Base-by-base conservation (phyloP, 2,113 vertebrate genomes). In the Cheilinus undulatus region DNA sequence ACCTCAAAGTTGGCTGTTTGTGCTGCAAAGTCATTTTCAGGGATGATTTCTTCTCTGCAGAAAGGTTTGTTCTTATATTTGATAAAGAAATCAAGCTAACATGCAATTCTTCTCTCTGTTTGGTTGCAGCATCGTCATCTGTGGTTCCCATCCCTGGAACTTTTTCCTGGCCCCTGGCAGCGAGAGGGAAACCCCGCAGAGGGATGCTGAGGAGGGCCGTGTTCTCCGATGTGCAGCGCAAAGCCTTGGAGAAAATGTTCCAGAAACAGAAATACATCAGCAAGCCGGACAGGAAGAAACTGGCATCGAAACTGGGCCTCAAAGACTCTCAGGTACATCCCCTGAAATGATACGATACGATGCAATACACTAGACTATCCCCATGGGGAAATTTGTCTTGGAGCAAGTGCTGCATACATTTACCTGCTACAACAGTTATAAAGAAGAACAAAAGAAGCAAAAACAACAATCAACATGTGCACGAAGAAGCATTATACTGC, bases 221-320 rank as follows among this genome's bases (percentile, higher is more conserved):
- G 63, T 99, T 99, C 92, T 99, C 98, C 0, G 98, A 99, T 0
- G 95, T 99, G 15, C 98, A 99, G 89, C 95, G 98, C 69, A 99
- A 99, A 82, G 97, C 97, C 0, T 86, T 99, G 79, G 98, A 99
- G 93, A 99, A 97, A 86, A 99, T 98, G 96, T 99, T 99, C 91
- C 98, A 99, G 92, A 99, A 98, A 70, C 98, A 99, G 90, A 99
- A 99, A 82, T 99, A 99, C 89, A 99, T 99, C 94, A 99, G 97
- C 93, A 99, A 99, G 69, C 98, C 97, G 0, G 98, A 99, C 67
- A 90, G 98, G 71, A 99, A 98, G 88, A 99, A 99, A 69, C 78
- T 99, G 76, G 98, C 98, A 0, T 94, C 95, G 51, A 99, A 98
- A 67, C 85, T 99, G 57, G 97, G 96, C 32, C 93, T 99, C 1